These are phyloP conservation scores for Harpagoxenus sublaevis DNA, from an alignment of 2,888 invertebrate species.

Conservation along the genomic window DNA sequence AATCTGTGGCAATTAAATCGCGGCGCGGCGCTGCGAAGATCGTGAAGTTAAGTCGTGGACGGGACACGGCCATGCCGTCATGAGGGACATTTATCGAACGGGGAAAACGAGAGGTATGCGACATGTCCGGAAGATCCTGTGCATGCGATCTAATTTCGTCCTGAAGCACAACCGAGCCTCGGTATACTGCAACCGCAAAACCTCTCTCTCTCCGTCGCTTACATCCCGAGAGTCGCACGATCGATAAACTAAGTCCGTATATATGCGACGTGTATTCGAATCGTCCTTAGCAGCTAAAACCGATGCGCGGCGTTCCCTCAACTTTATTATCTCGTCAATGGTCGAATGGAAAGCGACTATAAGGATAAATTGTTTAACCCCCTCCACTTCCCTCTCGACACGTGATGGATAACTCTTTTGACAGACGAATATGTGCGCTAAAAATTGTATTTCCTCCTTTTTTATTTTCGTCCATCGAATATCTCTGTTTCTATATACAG, in stretches of 20 bases:
- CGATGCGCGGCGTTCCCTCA: not conserved
- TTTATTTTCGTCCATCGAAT: not conserved
- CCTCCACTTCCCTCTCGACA: not conserved
- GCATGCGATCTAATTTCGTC: conserved; percentile 39
- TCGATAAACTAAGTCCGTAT: conserved; percentile 43
- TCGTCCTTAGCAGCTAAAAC: conserved; percentile 40
- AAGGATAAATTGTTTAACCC: not conserved
- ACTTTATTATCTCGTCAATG: conserved; percentile 8
- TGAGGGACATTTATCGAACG: conserved; percentile 29
- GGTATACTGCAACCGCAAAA: conserved; percentile 25
- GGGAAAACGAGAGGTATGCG: conserved; percentile 30
- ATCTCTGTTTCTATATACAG: not conserved
- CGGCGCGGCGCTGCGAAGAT: conserved; percentile 16
- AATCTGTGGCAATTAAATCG: conserved; percentile 38
- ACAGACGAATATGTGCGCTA: not conserved
- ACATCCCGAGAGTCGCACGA: not conserved
- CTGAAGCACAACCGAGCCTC: not conserved
- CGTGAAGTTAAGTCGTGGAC: conserved; percentile 28
- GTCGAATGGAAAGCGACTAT: not conserved
- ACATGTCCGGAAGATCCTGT: conserved; percentile 33
- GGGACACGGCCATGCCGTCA: not conserved
- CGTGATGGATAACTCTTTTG: not conserved
- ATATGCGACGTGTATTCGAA: conserved; percentile 30
- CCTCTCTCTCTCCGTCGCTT: conserved; percentile 15
- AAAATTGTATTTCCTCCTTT: not conserved